These are phyloP conservation scores for Crocuta crocuta DNA, from an alignment of 2,113 vertebrate genomes.

Conservation along the genomic window DNA sequence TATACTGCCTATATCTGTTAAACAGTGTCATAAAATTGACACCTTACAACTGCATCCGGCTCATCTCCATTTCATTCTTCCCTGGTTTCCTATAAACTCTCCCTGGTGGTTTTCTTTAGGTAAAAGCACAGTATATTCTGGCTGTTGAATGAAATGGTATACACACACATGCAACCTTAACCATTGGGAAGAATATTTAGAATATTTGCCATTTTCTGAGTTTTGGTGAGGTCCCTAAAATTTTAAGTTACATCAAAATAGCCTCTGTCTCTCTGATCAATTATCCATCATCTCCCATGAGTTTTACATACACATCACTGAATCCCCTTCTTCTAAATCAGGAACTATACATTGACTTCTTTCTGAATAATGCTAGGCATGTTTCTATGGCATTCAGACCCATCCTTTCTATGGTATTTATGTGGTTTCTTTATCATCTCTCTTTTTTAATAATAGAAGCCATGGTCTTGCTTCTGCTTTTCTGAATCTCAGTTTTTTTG, in stretches of 20 bases:
- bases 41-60: conserved; percentile 32
- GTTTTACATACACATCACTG: neutral
- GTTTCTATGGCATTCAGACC: neutral
- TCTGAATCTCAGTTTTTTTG: neutral
- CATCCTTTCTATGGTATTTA: neutral
- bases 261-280: neutral
- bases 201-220: neutral
- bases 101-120: conserved; percentile 49
- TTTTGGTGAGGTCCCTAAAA: conserved; percentile 5
- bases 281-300: neutral
- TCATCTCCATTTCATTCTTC: conserved; percentile 68
- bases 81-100: conserved; percentile 8
- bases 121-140: neutral
- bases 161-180: neutral
- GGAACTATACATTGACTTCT: neutral
- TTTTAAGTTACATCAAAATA: neutral
- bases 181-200: neutral
- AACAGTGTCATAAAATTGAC: conserved; percentile 34
- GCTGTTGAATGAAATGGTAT: conserved; percentile 56
- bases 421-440: neutral
- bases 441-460: neutral
- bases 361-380: neutral
- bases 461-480: neutral
- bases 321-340: neutral
- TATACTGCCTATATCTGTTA: conserved; percentile 43